These are phyloP conservation scores for Vespertilio murinus DNA, from an alignment of 2,797 vertebrate species.

Conservation along the genomic window DNA sequence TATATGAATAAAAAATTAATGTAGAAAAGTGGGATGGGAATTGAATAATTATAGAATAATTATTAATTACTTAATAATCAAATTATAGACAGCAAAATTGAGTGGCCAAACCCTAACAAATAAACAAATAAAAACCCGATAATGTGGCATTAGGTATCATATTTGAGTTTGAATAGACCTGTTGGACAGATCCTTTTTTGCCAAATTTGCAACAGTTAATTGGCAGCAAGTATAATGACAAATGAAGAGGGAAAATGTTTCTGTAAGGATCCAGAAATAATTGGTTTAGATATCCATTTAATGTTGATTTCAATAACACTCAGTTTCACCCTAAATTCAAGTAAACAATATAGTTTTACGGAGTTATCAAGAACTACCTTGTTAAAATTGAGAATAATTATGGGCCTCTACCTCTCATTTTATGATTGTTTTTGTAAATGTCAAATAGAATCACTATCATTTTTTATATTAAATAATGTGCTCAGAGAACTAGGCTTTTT, in stretches of 20 bases:
- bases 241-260: not conserved
- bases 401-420: not conserved
- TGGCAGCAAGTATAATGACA: not conserved
- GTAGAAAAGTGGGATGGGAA: not conserved
- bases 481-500: not conserved
- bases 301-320: slow-evolving; percentile 3
- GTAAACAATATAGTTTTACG: slow-evolving; percentile 20
- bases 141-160: not conserved
- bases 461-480: not conserved
- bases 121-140: not conserved
- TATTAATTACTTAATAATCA: not conserved
- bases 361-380: not conserved
- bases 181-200: not conserved
- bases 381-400: not conserved
- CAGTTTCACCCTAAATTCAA: not conserved
- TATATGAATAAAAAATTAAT: not conserved
- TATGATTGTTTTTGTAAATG: not conserved
- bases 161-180: not conserved
- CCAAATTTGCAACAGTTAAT: not conserved
- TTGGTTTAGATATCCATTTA: not conserved
- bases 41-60: not conserved
- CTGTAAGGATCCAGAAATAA: slow-evolving; percentile 26
- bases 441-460: not conserved
- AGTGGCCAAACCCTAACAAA: not conserved
- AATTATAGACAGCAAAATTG: not conserved